Base-by-base conservation (phyloP, 1,140 invertebrate species). In the Ceratosolen fusciceps region DNA sequence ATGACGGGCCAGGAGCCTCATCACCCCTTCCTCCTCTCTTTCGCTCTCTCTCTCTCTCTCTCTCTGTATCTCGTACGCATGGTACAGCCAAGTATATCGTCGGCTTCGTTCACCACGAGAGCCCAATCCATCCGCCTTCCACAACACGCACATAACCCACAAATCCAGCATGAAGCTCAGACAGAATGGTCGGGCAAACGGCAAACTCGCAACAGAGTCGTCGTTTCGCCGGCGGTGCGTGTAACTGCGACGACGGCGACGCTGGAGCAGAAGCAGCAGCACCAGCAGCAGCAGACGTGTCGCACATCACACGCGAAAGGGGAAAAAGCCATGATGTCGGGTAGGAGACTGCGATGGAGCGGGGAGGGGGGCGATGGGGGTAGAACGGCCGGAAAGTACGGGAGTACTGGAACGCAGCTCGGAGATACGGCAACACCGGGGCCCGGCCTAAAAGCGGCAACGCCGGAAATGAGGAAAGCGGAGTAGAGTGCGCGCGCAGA, bases 241-340 rank as follows among this genome's bases (percentile, higher is more conserved):
- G 9, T 14, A 65, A 37, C 60, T 65, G 60, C 60, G 16, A 31
- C 26, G 60, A 68, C 0, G 0, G 60, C 26, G 60, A 68, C 0
- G 0, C 24, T 47, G 29, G 24, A 39, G 37, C 49, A 74, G 56
- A 60, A 74, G 39, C 24, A 60, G n/a, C 34, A 68, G 37, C n/a
- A 26, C 34, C 49, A 74, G 56, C 39, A 74, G 39, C 24, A 60
- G 73, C 74, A 76, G 74, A 76, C 62, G 47, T 68, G 74, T 76
- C 62, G 67, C 62, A 43, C 56, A 52, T 65, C 31, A 49, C 60
- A 75, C 74, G 21, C 71, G 71, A 72, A 71, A 43, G 21, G 70
- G 29, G 31, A 72, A 72, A 72, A 34, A 52, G 21, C 31, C 71
- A 73, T 62, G 21, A 26, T 60, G 4, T 56, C 39, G 5, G 39